Evolutionary conservation across 2,797 vertebrate genomes (phyloP).

Genomic region (Coracias cyanogaster): DNA sequence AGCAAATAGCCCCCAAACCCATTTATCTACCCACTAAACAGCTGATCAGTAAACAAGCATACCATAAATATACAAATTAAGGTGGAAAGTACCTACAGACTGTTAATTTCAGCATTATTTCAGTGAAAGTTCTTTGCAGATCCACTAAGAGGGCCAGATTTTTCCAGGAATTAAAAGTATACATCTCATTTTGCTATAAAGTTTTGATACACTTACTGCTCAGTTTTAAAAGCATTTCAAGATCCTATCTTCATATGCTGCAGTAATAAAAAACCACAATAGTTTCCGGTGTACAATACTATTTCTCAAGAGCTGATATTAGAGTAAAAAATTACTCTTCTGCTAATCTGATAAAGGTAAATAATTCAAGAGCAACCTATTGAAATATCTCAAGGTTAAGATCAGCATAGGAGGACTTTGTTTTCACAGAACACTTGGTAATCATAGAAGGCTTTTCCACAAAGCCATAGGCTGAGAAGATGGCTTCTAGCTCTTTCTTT

Average conservation of each 20-base stretch:
- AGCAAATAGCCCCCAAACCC: neutral
- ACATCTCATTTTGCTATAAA: neutral
- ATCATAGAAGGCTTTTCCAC: neutral
- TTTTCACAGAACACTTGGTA: neutral
- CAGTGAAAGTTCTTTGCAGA: neutral
- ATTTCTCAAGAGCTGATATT: neutral
- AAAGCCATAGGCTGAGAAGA: neutral
- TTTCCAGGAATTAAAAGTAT: neutral
- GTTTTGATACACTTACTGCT: neutral
- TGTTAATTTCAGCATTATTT: neutral
- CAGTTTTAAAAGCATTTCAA: neutral
- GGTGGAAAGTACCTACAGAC: neutral
- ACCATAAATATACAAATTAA: neutral
- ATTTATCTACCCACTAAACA: neutral
- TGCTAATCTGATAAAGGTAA: neutral
- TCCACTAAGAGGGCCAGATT: neutral
- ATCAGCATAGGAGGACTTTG: neutral
- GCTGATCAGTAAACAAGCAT: neutral
- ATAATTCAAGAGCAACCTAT: neutral
- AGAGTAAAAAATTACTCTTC: neutral
- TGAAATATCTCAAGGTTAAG: neutral
- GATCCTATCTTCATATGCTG: neutral
- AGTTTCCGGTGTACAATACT: neutral
- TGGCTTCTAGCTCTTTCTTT: neutral
- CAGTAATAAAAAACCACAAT: neutral